Base-by-base conservation (phyloP, 2,797 vertebrate species). In the Anabacerthia variegaticeps region DNA sequence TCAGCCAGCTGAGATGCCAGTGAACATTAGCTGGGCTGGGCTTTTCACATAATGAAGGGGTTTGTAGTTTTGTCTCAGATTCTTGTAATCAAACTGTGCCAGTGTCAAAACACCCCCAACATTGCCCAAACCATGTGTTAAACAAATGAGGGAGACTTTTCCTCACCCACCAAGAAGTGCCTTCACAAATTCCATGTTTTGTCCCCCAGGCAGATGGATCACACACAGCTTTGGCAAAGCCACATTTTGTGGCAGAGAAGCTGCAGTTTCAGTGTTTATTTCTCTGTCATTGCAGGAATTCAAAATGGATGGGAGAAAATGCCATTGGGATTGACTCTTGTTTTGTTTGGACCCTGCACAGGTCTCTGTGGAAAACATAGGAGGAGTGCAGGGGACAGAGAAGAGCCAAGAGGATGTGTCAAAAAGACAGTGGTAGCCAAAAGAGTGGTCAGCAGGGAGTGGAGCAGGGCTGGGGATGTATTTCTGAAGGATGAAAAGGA, bases 351-450 rank as follows among this genome's bases (percentile, higher is more conserved):
- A 91, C 20, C 18, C 56, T 52, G 41, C 89, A 74, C 87, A 71
- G 39, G 85, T 89, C 94, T 83, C 55, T 62, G 68, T 62, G 96
- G 96, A 96, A 96, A 95, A 96, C 89, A 94, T 59, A 36, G 85
- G 95, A 84, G 93, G 95, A 71, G 66, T 41, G 7, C 12, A 3
- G 26, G 80, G 48, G 67, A 95, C 63, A 85, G 82, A 54, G 62
- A 73, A 52, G 54, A 91, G 89, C 86, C 92, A 93, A 66, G 56
- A 39, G 48, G 91, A 90, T 7, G 65, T 76, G 94, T 94, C 75
- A 39, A 55, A 87, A 89, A 90, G 72, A 51, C 73, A 67, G 55
- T 5, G 1, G 48, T 8, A 22, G 91, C 93, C 82, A 94, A 65
- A 48, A n/a, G 5, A 63, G 32, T 13, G 51, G 56, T 71, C 92